Conservation (phyloP, 1,140 invertebrate genomes). For the Lepidostoma basale region DNA sequence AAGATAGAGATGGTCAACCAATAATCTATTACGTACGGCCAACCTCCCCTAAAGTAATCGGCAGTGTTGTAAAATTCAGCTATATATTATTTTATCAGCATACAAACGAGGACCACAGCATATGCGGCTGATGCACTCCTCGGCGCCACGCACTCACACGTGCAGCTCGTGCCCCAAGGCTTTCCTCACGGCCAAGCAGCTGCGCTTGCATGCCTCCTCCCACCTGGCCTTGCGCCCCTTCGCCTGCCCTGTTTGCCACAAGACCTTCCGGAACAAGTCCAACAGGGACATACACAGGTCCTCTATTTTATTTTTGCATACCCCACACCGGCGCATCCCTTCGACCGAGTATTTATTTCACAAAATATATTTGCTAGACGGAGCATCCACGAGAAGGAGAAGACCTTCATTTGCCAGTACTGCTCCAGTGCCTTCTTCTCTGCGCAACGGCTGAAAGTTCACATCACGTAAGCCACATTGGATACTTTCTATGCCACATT, state of each 20-base stretch:
- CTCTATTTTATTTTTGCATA: neutral
- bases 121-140: conserved; percentile 55
- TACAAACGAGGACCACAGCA: neutral
- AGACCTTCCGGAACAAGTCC: conserved; percentile 59
- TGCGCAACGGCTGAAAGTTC: conserved; percentile 16
- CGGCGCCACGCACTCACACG: conserved; percentile 63
- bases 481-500: neutral
- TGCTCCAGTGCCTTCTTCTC: conserved; percentile 37
- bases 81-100: neutral
- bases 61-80: too few species aligned
- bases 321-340: neutral
- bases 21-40: too few species aligned
- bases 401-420: conserved; percentile 32
- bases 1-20: too few species aligned
- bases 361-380: conserved; percentile 21
- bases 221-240: conserved; percentile 68
- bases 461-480: conserved; percentile 22
- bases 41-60: too few species aligned
- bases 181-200: conserved; percentile 55
- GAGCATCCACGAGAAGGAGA: conserved; percentile 35
- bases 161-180: conserved; percentile 54
- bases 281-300: conserved; percentile 46
- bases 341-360: neutral
- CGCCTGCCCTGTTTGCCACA: conserved; percentile 54
- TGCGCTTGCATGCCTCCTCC: conserved; percentile 60